Evolutionary conservation across 2,113 vertebrate species (phyloP), one percentile per base, ranked within the genome.

Genomic region (Gymnarchus niloticus): DNA sequence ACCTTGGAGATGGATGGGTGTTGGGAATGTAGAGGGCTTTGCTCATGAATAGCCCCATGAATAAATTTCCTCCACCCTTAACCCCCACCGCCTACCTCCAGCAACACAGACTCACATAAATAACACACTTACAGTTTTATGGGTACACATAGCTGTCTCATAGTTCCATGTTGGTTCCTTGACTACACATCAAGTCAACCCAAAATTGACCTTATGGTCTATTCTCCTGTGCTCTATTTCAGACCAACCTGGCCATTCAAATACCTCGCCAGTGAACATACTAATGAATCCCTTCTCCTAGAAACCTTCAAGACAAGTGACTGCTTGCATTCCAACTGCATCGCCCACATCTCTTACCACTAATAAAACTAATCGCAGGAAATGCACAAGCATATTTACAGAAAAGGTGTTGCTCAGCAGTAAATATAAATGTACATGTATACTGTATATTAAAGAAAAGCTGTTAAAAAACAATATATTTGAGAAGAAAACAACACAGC

Each of bases 1-100:
- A 89, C 87, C 86, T 84, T 56, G 56, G 80, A 88, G 65, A 85
- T 87, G 73, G 56, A 54, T 84, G 56, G 78, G 84, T 87, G 83
- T 76, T 77, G 28, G 33, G 3, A n/a, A 23, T 19, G 12, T 19
- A 6, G 2, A 54, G 12, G 19, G 28, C 84, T 52, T 25, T 12
- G 48, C 49, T 85, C 84, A 56, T 73, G 76, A 52, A 54, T 28
- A 44, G 37, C 19, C 37, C 48, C 6, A 28, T 2, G 7, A 10
- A 52, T 54, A 3, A 56, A 54, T 21, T 81, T 6, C 1, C 1
- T 5, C n/a, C 25, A n/a, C n/a, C n/a, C n/a, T n/a, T n/a, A n/a
- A n/a, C 73, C 3, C 76, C 76, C 17, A 9, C 41, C 17, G 23
- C 6, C 21, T 12, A 21, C 54, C 19, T 19, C 6, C 17, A 57